These are phyloP conservation scores for Volucella bombylans DNA, from an alignment of 2,888 invertebrate genomes.

Conservation along the genomic window DNA sequence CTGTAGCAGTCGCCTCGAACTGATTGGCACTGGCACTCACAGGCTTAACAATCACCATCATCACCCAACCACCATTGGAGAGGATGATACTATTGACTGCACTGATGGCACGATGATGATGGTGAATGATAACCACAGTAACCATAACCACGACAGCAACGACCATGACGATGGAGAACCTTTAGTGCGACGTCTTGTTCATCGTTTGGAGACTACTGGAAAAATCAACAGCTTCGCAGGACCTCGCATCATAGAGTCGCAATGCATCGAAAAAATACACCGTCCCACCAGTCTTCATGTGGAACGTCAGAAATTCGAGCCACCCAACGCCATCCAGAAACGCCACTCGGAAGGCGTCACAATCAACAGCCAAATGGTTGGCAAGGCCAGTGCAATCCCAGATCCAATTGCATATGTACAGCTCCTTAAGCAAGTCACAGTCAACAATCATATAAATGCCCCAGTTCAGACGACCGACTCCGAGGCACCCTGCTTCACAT, in stretches of 20 bases:
- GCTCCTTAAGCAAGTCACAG: slow-evolving; percentile 79
- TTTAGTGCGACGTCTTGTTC: slow-evolving; percentile 82
- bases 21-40: slow-evolving; percentile 89
- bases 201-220: slow-evolving; percentile 80
- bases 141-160: slow-evolving; percentile 43
- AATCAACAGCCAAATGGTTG: slow-evolving; percentile 83
- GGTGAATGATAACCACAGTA: neutral
- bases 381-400: slow-evolving; percentile 43
- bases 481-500: slow-evolving; percentile 59
- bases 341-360: slow-evolving; percentile 78
- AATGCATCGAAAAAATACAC: slow-evolving; percentile 76
- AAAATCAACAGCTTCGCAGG: slow-evolving; percentile 74
- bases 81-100: slow-evolving; percentile 50
- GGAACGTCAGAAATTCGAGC: slow-evolving; percentile 60
- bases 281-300: slow-evolving; percentile 59
- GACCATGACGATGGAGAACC: slow-evolving; percentile 76
- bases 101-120: neutral
- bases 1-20: slow-evolving; percentile 91
- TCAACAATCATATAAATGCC: slow-evolving; percentile 82
- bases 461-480: slow-evolving; percentile 34
- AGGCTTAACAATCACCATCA: slow-evolving; percentile 69
- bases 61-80: slow-evolving; percentile 63
- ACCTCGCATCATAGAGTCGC: slow-evolving; percentile 77
- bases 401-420: slow-evolving; percentile 66
- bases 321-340: slow-evolving; percentile 23